phyloP scores from a whole-genome alignment of 2,888 invertebrate genomes.

The Sisyra nigra region DNA sequence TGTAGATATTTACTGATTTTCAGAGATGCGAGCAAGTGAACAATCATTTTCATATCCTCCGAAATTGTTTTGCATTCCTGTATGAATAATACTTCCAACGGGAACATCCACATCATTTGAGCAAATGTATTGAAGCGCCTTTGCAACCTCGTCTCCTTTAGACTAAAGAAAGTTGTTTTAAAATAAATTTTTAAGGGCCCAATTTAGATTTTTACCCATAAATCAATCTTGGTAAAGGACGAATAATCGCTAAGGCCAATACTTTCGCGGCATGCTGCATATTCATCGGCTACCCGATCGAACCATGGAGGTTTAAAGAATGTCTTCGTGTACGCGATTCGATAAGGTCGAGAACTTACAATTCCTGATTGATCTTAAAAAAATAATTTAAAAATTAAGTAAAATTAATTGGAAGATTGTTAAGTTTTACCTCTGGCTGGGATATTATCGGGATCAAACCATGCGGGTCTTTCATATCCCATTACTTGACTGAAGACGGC shows the following conservation, averaged over 20 bases:
- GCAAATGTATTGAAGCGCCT: constrained; percentile 80
- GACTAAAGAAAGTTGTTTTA: constrained; percentile 37
- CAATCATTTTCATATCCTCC: constrained; percentile 99
- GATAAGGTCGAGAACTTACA: constrained; percentile 37
- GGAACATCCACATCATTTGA: constrained; percentile 94
- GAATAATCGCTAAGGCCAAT: constrained; percentile 93
- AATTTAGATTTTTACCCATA: constrained; percentile 46
- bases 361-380: constrained; percentile 17
- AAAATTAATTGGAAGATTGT: neutral
- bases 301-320: constrained; percentile 92
- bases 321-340: constrained; percentile 64
- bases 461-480: constrained; percentile 93
- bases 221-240: constrained; percentile 89
- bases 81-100: constrained; percentile 85
- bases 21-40: constrained; percentile 73
- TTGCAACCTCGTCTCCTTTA: constrained; percentile 73
- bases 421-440: neutral
- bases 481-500: constrained; percentile 94
- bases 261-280: constrained; percentile 82
- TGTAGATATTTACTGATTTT: constrained; percentile 58
- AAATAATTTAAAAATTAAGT: neutral
- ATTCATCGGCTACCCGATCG: constrained; percentile 72
- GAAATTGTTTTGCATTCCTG: constrained; percentile 89
- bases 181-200: constrained; percentile 9
- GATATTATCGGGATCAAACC: constrained; percentile 52